A percentile compares a stretch with the other conserved stretches of the same genome.
These are phyloP conservation scores for Sitta carolinensis DNA, from an alignment of 2,797 vertebrate species.

Conservation along the genomic window DNA sequence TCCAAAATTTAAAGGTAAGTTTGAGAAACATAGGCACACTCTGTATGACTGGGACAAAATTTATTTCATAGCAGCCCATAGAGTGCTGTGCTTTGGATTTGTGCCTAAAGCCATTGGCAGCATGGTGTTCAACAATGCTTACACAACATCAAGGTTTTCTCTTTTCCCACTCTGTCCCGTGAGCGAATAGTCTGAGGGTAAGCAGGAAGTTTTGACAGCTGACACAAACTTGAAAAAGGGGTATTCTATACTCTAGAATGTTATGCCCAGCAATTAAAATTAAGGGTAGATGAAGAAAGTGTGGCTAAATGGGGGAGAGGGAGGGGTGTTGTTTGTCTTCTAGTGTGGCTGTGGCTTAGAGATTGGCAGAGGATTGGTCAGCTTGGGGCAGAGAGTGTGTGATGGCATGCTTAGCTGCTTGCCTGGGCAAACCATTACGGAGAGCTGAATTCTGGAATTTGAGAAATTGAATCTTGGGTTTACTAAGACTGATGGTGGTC, in stretches of 20 bases:
- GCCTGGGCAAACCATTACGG: accelerated
- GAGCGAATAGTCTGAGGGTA: background rate
- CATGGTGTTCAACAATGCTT: background rate
- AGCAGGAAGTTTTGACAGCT: background rate
- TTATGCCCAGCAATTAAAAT: background rate
- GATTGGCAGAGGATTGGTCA: background rate
- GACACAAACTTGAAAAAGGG: background rate
- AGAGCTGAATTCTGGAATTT: background rate
- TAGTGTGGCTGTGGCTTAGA: background rate
- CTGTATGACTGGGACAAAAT: background rate
- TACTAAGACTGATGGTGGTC: background rate
- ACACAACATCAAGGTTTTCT: background rate
- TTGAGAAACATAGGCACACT: background rate
- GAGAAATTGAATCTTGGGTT: background rate
- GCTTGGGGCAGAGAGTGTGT: background rate
- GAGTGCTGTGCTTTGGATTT: background rate
- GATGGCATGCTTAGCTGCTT: background rate
- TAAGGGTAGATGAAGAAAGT: background rate
- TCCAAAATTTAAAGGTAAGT: background rate
- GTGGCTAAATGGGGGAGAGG: too few species aligned
- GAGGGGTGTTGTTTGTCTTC: background rate
- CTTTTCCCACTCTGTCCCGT: background rate
- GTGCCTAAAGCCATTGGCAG: background rate
- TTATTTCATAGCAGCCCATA: background rate
- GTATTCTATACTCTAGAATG: background rate